These are phyloP conservation scores for Anorthoa munda DNA, from an alignment of 2,888 invertebrate species.

Conservation along the genomic window DNA sequence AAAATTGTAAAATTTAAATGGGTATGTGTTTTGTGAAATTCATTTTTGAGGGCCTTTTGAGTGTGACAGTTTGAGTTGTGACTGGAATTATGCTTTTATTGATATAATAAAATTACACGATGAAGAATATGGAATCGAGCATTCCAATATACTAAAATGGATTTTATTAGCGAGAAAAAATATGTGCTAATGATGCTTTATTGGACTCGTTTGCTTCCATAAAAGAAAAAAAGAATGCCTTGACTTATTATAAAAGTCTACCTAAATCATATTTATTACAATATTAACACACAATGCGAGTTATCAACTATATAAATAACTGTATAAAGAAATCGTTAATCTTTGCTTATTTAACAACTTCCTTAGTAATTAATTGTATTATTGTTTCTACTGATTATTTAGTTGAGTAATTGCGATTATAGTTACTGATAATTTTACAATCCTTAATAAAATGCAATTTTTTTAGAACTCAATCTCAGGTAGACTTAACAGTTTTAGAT, in stretches of 20 bases:
- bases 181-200: constrained; percentile 28
- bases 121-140: neutral
- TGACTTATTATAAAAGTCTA: constrained; percentile 4
- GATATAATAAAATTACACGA: constrained; percentile 6
- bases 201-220: neutral
- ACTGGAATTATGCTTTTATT: constrained; percentile 8
- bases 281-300: constrained; percentile 40
- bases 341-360: constrained; percentile 7
- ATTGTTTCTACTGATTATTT: constrained; percentile 5
- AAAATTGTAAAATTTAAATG: constrained; percentile 39
- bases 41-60: constrained; percentile 6
- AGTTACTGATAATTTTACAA: neutral
- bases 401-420: neutral
- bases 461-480: neutral
- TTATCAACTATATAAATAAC: constrained; percentile 23
- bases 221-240: constrained; percentile 14
- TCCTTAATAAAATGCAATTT: neutral
- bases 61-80: constrained; percentile 29
- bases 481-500: too few species aligned
- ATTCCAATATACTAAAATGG: constrained; percentile 9
- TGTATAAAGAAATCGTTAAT: constrained; percentile 21
- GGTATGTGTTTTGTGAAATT: constrained; percentile 30
- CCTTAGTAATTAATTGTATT: constrained; percentile 23
- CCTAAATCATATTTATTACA: constrained; percentile 38
- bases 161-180: neutral